Conservation (phyloP, 1,140 invertebrate species). For the Cepaea nemoralis region DNA sequence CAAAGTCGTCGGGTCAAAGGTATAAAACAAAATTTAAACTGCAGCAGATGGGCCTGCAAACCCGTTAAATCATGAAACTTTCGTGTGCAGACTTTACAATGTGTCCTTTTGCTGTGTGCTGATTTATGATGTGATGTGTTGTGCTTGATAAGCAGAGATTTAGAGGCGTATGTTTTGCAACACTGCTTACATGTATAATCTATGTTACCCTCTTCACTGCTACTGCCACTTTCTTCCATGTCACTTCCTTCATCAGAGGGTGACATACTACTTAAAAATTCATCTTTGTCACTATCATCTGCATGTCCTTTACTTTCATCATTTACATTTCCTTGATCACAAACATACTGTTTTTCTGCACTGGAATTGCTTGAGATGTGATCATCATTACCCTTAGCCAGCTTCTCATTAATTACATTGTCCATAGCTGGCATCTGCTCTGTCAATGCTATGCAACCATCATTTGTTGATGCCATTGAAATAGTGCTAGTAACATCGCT, state of each 20-base stretch:
- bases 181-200: slow-evolving; percentile 30
- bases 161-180: not conserved
- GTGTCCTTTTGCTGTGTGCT: not conserved
- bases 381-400: too few species aligned
- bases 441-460: not conserved
- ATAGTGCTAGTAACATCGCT: not conserved
- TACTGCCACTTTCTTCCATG: not conserved
- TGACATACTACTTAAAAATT: not conserved
- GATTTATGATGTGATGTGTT: not conserved
- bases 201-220: not conserved
- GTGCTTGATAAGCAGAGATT: not conserved
- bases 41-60: slow-evolving; percentile 20
- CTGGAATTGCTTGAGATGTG: not conserved
- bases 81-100: slow-evolving; percentile 18
- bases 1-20: not conserved
- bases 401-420: not conserved
- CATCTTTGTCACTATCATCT: not conserved
- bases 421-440: not conserved
- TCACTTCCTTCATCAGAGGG: not conserved
- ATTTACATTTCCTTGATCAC: not conserved
- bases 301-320: too few species aligned
- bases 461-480: not conserved
- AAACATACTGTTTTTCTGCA: too few species aligned
- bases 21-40: slow-evolving; percentile 26
- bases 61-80: slow-evolving; percentile 6